phyloP scores from a whole-genome alignment of 2,797 vertebrate species.

The Pangasius larnaudii region DNA sequence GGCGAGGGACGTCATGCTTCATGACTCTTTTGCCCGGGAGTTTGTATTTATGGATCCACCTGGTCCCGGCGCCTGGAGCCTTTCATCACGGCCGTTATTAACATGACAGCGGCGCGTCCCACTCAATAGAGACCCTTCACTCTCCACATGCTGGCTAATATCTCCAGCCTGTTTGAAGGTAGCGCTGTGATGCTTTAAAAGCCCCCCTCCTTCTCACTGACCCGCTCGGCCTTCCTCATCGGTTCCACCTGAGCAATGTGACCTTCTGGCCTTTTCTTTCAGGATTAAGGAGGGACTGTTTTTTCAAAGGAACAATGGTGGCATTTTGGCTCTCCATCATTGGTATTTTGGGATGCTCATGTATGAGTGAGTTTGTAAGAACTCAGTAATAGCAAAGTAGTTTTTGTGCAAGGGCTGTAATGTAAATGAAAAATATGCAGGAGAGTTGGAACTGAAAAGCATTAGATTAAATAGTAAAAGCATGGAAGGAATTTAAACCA shows the following conservation, averaged over 20 bases:
- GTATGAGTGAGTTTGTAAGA: neutral
- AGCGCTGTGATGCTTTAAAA: conserved; percentile 54
- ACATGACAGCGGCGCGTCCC: conserved; percentile 52
- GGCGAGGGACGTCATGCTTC: conserved; percentile 33
- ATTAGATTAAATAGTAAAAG: neutral
- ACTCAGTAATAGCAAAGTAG: neutral
- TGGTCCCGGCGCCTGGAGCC: conserved; percentile 51
- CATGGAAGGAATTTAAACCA: neutral
- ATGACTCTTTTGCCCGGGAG: conserved; percentile 36
- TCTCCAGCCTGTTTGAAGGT: conserved; percentile 59
- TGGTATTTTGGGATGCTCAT: conserved; percentile 16
- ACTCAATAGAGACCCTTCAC: conserved; percentile 60
- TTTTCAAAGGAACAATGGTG: conserved; percentile 47
- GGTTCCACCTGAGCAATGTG: conserved; percentile 70
- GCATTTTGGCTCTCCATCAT: conserved; percentile 42
- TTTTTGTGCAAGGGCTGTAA: neutral
- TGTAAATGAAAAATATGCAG: neutral
- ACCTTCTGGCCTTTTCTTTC: conserved; percentile 67
- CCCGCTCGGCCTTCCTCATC: conserved; percentile 67
- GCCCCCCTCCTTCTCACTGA: conserved; percentile 59
- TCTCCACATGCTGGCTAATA: conserved; percentile 60
- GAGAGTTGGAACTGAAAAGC: neutral
- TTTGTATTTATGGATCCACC: conserved; percentile 54
- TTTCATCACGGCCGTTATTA: conserved; percentile 59
- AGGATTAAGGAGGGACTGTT: conserved; percentile 48